Percentiles rank a stretch among this genome's conserved stretches.
Conservation (phyloP, 2,797 vertebrate genomes). For the Mus minutoides region DNA sequence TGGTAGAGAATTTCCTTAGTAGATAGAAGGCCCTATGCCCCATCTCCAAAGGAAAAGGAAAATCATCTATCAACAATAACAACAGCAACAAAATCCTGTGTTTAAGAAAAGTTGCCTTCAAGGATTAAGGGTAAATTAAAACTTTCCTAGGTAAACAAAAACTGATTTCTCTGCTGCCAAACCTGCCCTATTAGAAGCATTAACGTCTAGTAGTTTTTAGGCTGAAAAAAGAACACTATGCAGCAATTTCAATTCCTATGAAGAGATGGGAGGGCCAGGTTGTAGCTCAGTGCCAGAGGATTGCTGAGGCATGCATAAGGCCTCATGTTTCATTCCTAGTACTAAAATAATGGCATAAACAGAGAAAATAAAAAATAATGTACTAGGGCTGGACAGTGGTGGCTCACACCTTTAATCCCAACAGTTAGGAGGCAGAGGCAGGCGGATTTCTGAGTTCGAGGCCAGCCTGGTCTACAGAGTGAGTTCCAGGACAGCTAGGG, state of each 20-base stretch:
- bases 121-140: neutral
- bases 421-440: too few species aligned
- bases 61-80: neutral
- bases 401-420: too few species aligned
- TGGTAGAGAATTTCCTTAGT: neutral
- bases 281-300: neutral
- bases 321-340: too few species aligned
- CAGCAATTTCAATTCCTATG: neutral
- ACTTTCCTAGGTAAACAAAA: neutral
- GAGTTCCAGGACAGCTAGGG: too few species aligned
- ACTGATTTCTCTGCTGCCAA: neutral
- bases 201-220: neutral
- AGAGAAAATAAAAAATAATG: neutral
- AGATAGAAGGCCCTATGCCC: neutral
- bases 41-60: neutral
- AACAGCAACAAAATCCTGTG: neutral
- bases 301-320: neutral
- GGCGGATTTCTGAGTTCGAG: too few species aligned
- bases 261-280: neutral
- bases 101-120: neutral
- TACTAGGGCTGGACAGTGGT: too few species aligned
- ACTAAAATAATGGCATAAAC: neutral
- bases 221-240: neutral
- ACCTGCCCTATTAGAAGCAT: neutral
- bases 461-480: too few species aligned